Evolutionary conservation across 2,113 vertebrate species (phyloP), one percentile per base, ranked within the genome.

Genomic region (Vulpes vulpes): DNA sequence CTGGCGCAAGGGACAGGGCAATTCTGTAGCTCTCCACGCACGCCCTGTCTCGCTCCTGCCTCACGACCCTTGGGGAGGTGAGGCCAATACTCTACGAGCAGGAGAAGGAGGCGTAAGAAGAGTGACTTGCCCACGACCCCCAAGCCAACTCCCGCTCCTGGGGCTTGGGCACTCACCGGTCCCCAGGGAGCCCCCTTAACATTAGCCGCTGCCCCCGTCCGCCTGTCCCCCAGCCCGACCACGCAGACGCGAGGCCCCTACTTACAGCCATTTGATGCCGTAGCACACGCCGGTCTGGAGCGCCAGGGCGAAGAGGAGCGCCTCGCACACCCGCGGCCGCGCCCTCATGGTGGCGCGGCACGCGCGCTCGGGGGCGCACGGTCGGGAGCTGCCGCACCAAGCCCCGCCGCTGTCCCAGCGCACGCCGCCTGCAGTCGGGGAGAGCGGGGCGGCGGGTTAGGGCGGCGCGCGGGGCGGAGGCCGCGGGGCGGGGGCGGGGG

Each of bases 251-350:
- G 49, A 91, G 73, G 20, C 57, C 82, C 83, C 98, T 98, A 99
- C 99, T 99, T 98, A 99, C 99, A 99, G 99, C 99, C 99, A 99
- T 99, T 99, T 99, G 98, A 99, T 99, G 98, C 99, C 99, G 3
- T 98, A 99, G 99, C 99, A 99, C 97, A 99, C 97, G 97, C 99
- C 99, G 35, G 98, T 99, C 97, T 99, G 99, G 98, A 99, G 98
- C 96, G 99, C 98, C 97, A 99, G 98, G 32, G 99, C 98, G 94
- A 99, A 99, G 98, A 99, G 98, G 96, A 98, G 98, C n/a, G 99
- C 98, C 95, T 99, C 98, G 96, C 99, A 99, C 96, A 99, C 97
- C 94, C 57, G 98, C 65, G 97, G 98, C 30, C 92, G 98, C 87
- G 93, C 97, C 98, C 97, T 99, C 98, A 98, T 99, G 88, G 97